These are phyloP conservation scores for Spheniscus mendiculus DNA, from an alignment of 2,113 vertebrate species.

Conservation along the genomic window DNA sequence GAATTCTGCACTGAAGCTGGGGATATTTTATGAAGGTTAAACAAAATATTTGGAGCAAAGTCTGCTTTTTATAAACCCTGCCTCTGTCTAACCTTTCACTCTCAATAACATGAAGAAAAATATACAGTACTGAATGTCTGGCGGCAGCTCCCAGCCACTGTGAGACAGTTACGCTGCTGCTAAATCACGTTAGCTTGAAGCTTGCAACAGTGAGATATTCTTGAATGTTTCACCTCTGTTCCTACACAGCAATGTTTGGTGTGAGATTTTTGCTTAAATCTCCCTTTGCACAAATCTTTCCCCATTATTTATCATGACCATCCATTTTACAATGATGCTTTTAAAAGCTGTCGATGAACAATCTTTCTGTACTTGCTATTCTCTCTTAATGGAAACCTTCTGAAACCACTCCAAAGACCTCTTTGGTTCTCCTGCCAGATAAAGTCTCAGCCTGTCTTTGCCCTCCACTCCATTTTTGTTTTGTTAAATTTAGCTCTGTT, in stretches of 20 bases:
- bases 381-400: neutral
- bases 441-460: neutral
- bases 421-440: neutral
- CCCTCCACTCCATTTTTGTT: neutral
- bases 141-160: constrained; percentile 4
- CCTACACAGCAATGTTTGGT: neutral
- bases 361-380: neutral
- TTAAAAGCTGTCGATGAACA: neutral
- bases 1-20: neutral
- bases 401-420: neutral
- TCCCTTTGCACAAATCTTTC: neutral
- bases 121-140: constrained; percentile 31
- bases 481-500: constrained; percentile 19
- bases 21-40: constrained; percentile 43
- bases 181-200: neutral
- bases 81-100: constrained; percentile 25
- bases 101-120: constrained; percentile 45
- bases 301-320: neutral
- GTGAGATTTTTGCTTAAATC: neutral
- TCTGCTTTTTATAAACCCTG: constrained; percentile 50
- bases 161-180: neutral
- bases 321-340: neutral
- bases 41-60: constrained; percentile 43
- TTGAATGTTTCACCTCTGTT: neutral
- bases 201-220: neutral